These are phyloP conservation scores for Melanargia galathea DNA, from an alignment of 2,888 invertebrate species.

Conservation along the genomic window DNA sequence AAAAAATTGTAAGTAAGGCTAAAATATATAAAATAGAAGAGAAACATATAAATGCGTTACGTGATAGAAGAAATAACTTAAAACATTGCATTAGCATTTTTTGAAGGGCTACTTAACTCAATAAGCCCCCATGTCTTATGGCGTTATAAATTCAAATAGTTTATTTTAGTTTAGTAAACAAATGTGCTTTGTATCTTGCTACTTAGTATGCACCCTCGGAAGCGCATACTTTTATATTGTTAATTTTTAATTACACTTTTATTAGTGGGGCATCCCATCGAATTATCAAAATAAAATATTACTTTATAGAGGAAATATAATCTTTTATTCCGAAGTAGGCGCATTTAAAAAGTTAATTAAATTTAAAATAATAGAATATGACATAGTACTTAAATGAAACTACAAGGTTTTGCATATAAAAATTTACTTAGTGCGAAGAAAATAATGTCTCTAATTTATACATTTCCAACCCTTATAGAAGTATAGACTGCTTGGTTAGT, in stretches of 20 bases:
- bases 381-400: no score
- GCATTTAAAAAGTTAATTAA: not conserved
- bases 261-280: slow-evolving; percentile 77
- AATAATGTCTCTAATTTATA: no score
- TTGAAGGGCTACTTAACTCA: slow-evolving; percentile 46
- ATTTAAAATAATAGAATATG: no score
- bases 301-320: slow-evolving; percentile 4
- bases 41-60: not conserved
- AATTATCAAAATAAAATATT: slow-evolving; percentile 75
- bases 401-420: no score
- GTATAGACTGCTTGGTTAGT: not conserved
- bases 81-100: slow-evolving; percentile 26
- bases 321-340: not conserved
- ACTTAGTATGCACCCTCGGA: slow-evolving; percentile 79
- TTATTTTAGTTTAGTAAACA: slow-evolving; percentile 74
- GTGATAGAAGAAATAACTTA: not conserved
- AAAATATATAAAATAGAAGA: not conserved
- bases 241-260: slow-evolving; percentile 82
- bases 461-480: no score
- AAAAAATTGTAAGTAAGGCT: no score
- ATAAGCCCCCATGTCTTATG: slow-evolving; percentile 51
- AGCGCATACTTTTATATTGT: slow-evolving; percentile 73
- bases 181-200: slow-evolving; percentile 65
- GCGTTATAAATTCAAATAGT: slow-evolving; percentile 72
- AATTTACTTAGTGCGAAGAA: no score